Evolutionary conservation across 2,888 invertebrate species (phyloP).

Genomic region (Pollenia griseotomentosa): DNA sequence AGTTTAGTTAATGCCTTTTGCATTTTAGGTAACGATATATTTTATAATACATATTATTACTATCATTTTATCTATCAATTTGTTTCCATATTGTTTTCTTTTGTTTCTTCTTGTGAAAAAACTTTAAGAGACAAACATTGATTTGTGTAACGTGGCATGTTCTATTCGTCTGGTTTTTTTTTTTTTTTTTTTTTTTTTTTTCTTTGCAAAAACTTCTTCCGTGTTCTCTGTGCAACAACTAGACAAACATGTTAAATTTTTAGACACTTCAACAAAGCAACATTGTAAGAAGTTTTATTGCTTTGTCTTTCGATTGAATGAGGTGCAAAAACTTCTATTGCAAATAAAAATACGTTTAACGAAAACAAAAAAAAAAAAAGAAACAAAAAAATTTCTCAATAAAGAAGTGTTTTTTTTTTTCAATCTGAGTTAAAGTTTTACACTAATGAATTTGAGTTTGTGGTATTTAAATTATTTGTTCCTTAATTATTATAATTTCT

Average conservation of each 20-base stretch:
- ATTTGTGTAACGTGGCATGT: slow-evolving; percentile 33
- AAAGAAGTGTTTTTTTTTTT: background rate
- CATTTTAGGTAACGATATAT: background rate
- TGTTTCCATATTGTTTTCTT: slow-evolving; percentile 17
- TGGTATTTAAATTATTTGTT: background rate
- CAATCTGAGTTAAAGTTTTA: background rate
- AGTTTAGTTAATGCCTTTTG: too few species aligned
- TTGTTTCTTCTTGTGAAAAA: background rate
- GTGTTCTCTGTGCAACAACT: background rate
- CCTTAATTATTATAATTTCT: background rate
- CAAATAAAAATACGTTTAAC: too few species aligned
- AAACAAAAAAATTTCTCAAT: background rate
- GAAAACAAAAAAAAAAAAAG: too few species aligned
- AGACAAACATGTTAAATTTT: slow-evolving; percentile 24
- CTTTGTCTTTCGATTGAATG: background rate
- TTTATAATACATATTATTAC: background rate
- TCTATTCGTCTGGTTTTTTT: slow-evolving; percentile 1
- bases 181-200: background rate
- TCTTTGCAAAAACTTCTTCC: background rate
- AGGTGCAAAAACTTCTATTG: background rate
- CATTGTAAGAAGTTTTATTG: background rate
- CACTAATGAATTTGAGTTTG: background rate
- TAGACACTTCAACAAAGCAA: slow-evolving; percentile 24
- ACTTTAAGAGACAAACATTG: slow-evolving; percentile 27
- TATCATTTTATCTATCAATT: slow-evolving; percentile 55